These are phyloP conservation scores for Formica aserva DNA, from an alignment of 2,888 invertebrate genomes.

Conservation along the genomic window DNA sequence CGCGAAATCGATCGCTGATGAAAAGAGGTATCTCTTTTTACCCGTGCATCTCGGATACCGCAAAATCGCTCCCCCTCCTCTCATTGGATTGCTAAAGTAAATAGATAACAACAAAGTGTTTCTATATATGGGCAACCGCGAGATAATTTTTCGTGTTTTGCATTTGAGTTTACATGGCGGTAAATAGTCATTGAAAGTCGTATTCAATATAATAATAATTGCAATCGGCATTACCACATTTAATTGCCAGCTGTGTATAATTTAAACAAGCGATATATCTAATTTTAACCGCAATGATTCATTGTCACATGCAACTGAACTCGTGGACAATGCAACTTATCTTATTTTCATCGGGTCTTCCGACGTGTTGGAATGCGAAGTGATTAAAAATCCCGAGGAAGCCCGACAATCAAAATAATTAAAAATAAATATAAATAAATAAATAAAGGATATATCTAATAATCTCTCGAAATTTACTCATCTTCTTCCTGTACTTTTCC, in stretches of 20 bases:
- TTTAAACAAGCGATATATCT: conserved; percentile 24
- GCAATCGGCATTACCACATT: conserved; percentile 16
- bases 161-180: neutral
- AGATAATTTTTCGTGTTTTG: conserved; percentile 7
- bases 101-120: conserved; percentile 18
- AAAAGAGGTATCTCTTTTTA: neutral
- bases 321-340: conserved; percentile 41
- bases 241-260: conserved; percentile 43
- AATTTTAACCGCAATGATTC: conserved; percentile 47
- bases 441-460: neutral
- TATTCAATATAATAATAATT: conserved; percentile 19
- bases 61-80: neutral
- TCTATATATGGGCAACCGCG: neutral
- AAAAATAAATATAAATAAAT: neutral
- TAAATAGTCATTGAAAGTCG: neutral
- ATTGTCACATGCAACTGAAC: conserved; percentile 33
- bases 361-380: neutral
- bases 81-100: neutral
- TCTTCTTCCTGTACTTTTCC: neutral
- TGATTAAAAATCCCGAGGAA: neutral
- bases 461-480: neutral
- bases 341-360: conserved; percentile 33
- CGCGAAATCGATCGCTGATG: conserved; percentile 35
- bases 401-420: neutral
- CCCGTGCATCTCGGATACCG: neutral